Conservation (phyloP, 2,797 vertebrate genomes). For the Epinephelus malabaricus region DNA sequence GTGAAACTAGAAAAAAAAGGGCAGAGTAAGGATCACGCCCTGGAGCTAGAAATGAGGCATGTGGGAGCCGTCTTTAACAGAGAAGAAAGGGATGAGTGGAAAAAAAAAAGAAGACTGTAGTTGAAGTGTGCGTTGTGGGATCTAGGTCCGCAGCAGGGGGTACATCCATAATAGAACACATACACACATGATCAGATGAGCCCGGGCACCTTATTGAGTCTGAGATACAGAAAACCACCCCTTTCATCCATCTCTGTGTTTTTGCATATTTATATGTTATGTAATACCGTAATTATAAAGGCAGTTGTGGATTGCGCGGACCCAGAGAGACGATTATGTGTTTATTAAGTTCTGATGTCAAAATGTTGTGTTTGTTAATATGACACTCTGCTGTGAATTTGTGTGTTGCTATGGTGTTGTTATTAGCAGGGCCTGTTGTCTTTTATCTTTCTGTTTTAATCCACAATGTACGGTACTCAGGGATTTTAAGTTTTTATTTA, state of each 20-base stretch:
- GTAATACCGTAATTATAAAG: conserved; percentile 22
- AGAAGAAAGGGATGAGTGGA: conserved; percentile 44
- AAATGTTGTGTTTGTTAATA: conserved; percentile 16
- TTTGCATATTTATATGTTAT: conserved; percentile 46
- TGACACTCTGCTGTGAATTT: conserved; percentile 8
- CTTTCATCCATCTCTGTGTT: conserved; percentile 27
- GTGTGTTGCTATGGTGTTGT: not conserved
- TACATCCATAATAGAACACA: conserved; percentile 78
- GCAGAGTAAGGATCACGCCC: conserved; percentile 34
- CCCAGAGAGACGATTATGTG: conserved; percentile 5
- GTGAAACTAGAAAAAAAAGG: conserved; percentile 22
- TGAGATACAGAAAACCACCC: conserved; percentile 26
- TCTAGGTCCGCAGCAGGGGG: conserved; percentile 67
- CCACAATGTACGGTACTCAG: not conserved
- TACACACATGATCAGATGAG: conserved; percentile 64
- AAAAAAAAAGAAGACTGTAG: conserved; percentile 25
- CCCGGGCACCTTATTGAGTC: conserved; percentile 40
- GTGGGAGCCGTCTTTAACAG: conserved; percentile 45
- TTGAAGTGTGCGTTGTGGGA: conserved; percentile 59
- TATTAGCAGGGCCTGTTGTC: conserved; percentile 5
- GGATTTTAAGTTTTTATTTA: not conserved
- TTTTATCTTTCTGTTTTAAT: not conserved
- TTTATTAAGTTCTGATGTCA: conserved; percentile 28
- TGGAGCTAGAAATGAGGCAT: conserved; percentile 41
- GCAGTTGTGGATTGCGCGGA: conserved; percentile 3